A percentile compares a stretch with the other conserved stretches of the same genome.
phyloP scores from a whole-genome alignment of 1,140 invertebrate species.

The Conopomorpha cramerella region DNA sequence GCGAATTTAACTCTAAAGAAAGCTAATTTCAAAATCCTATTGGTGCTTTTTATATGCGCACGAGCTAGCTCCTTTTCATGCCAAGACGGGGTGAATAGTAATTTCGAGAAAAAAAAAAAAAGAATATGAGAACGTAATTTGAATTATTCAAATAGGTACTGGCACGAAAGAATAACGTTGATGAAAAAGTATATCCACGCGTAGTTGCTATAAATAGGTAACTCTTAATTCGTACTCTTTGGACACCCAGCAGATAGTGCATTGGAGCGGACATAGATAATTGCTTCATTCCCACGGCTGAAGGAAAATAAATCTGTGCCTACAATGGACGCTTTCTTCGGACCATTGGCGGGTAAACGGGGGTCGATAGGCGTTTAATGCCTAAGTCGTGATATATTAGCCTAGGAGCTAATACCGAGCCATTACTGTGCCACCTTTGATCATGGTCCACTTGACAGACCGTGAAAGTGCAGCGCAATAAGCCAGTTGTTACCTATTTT shows the following conservation, averaged over 20 bases:
- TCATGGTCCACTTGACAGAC: neutral
- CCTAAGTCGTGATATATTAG: constrained; percentile 27
- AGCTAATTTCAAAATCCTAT: constrained; percentile 59
- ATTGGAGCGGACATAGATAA: constrained; percentile 16
- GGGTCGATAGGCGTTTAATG: constrained; percentile 25
- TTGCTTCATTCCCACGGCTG: constrained; percentile 25
- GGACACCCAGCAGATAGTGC: constrained; percentile 18
- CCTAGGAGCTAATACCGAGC: constrained; percentile 18
- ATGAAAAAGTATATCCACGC: too few relatives aligned
- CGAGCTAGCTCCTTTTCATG: too few relatives aligned
- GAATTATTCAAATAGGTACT: constrained; percentile 58
- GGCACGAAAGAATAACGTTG: too few relatives aligned
- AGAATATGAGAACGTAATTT: constrained; percentile 53
- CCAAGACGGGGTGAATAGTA: too few relatives aligned
- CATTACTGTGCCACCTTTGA: constrained; percentile 11
- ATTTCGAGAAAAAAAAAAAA: too few relatives aligned
- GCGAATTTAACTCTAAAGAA: constrained; percentile 54
- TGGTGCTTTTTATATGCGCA: constrained; percentile 49
- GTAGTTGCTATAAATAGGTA: too few relatives aligned
- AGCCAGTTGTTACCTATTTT: too few relatives aligned
- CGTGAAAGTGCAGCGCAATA: too few relatives aligned
- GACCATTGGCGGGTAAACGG: constrained; percentile 22
- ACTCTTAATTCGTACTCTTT: too few relatives aligned
- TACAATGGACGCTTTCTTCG: constrained; percentile 23
- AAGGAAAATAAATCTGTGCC: constrained; percentile 13